These are phyloP conservation scores for Odiellus spinosus DNA, from an alignment of 2,888 invertebrate genomes.

Conservation along the genomic window DNA sequence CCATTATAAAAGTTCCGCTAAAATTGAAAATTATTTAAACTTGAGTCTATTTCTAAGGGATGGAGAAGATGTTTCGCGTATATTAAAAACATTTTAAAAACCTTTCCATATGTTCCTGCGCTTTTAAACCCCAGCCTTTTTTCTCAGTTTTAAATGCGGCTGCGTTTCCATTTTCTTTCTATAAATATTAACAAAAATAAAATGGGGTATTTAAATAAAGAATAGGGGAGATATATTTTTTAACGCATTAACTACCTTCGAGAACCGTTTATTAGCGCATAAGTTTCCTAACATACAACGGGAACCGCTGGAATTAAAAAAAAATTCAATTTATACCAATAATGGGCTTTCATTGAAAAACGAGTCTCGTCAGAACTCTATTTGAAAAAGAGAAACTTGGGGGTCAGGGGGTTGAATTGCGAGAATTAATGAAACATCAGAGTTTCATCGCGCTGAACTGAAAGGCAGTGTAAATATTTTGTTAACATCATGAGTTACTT, in stretches of 20 bases:
- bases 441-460: too few relatives aligned
- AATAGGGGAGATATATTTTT: not conserved
- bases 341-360: too few relatives aligned
- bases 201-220: not conserved
- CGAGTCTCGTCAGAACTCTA: too few relatives aligned
- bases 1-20: slow-evolving; percentile 89
- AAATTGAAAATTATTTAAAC: slow-evolving; percentile 24
- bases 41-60: not conserved
- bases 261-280: slow-evolving; percentile 89
- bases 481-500: too few relatives aligned
- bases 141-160: slow-evolving; percentile 63
- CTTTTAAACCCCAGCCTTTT: slow-evolving; percentile 87
- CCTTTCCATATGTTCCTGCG: too few relatives aligned
- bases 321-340: not conserved
- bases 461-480: too few relatives aligned
- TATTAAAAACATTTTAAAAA: too few relatives aligned
- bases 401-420: too few relatives aligned
- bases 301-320: slow-evolving; percentile 51
- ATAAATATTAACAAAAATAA: slow-evolving; percentile 8
- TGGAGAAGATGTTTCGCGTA: not conserved
- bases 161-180: slow-evolving; percentile 59
- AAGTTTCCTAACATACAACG: slow-evolving; percentile 74
- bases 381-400: too few relatives aligned
- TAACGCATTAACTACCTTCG: slow-evolving; percentile 8
- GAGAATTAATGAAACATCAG: too few relatives aligned